Conservation (phyloP, 1,140 invertebrate species). For the Pogonus chalceus region DNA sequence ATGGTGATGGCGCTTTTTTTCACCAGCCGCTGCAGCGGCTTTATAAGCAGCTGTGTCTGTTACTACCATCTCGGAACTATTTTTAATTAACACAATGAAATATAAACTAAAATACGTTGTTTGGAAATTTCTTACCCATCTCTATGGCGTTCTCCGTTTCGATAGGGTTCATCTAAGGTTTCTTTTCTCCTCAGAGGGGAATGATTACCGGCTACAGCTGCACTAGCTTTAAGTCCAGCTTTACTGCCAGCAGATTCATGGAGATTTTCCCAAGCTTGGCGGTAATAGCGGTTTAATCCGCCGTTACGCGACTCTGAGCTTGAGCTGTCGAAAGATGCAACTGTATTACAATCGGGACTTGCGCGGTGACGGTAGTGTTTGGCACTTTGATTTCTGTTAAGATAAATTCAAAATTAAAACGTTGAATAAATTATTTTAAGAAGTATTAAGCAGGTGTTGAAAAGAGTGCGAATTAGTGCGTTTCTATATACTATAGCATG, state of each 20-base stretch:
- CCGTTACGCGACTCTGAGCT: constrained; percentile 70
- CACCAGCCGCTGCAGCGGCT: constrained; percentile 45
- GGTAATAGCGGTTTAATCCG: constrained; percentile 72
- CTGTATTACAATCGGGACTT: constrained; percentile 79
- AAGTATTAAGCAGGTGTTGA: too few relatives aligned
- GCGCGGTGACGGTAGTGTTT: constrained; percentile 78
- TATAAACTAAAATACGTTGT: background rate
- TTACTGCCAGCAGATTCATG: constrained; percentile 66
- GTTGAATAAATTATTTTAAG: too few relatives aligned
- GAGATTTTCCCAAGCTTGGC: constrained; percentile 85
- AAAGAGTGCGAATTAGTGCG: too few relatives aligned
- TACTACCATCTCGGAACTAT: constrained; percentile 69
- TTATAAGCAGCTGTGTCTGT: constrained; percentile 49
- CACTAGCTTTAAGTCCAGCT: constrained; percentile 26
- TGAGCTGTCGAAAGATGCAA: constrained; percentile 75
- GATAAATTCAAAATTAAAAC: too few relatives aligned
- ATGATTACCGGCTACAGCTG: constrained; percentile 36
- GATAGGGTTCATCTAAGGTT: constrained; percentile 54
- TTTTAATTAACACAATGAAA: too few relatives aligned
- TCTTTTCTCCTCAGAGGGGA: constrained; percentile 54
- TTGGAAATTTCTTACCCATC: constrained; percentile 38
- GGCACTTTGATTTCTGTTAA: constrained; percentile 57
- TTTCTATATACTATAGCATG: too few relatives aligned
- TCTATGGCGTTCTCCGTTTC: constrained; percentile 37
- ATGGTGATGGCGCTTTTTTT: constrained; percentile 72